phyloP scores from a whole-genome alignment of 2,888 invertebrate genomes.

The Drosophila aldrichi region DNA sequence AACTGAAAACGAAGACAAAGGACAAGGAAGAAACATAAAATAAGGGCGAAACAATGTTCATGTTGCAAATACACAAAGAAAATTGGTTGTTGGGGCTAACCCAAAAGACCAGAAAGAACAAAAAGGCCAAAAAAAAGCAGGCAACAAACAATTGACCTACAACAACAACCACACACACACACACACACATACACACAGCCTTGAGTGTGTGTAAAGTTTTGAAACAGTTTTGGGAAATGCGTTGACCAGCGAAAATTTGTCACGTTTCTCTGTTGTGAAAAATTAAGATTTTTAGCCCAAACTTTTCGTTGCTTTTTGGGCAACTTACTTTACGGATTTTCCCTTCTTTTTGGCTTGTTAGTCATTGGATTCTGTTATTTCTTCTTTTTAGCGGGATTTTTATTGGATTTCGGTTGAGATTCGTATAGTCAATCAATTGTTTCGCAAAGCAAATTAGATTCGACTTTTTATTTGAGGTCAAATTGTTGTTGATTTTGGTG shows the following conservation, averaged over 20 bases:
- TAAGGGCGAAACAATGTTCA: constrained; percentile 32
- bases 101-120: constrained; percentile 21
- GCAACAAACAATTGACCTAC: constrained; percentile 52
- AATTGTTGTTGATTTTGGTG: constrained; percentile 22
- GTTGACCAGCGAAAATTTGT: constrained; percentile 64
- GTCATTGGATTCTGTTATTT: constrained; percentile 54
- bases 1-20: constrained; percentile 35
- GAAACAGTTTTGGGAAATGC: constrained; percentile 49
- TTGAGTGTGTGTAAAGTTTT: constrained; percentile 48
- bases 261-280: constrained; percentile 68
- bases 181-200: constrained; percentile 10
- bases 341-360: constrained; percentile 59
- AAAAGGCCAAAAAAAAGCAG: constrained; percentile 40
- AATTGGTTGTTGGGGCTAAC: constrained; percentile 57
- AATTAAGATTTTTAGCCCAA: constrained; percentile 69
- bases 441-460: constrained; percentile 67
- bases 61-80: constrained; percentile 59
- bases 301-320: neutral
- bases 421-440: constrained; percentile 62
- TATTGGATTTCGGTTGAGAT: constrained; percentile 61
- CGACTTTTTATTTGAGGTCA: constrained; percentile 7
- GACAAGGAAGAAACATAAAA: neutral
- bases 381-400: constrained; percentile 53
- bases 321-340: constrained; percentile 53
- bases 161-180: constrained; percentile 8